These are phyloP conservation scores for Neuroterus valhalla DNA, from an alignment of 1,140 invertebrate species.

Conservation along the genomic window DNA sequence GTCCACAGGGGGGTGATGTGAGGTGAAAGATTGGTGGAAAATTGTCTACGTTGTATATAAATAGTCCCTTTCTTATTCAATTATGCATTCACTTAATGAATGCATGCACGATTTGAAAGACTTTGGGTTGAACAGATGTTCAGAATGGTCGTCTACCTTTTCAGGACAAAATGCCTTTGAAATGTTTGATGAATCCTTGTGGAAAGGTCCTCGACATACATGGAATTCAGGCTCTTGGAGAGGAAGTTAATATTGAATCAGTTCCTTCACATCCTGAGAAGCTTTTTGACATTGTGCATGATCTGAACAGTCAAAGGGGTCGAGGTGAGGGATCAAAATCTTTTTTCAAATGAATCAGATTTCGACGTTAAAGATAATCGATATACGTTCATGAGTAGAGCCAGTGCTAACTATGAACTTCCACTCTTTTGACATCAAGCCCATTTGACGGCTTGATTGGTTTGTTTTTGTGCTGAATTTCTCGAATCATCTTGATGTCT, in stretches of 20 bases:
- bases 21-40: too few species aligned
- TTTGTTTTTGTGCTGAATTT: too few species aligned
- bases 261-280: conserved; percentile 73
- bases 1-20: too few species aligned
- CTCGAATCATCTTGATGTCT: too few species aligned
- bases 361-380: background rate
- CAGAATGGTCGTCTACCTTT: conserved; percentile 26
- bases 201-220: conserved; percentile 85
- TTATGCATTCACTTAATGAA: conserved; percentile 7
- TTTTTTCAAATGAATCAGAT: conserved; percentile 17
- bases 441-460: too few species aligned
- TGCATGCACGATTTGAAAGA: background rate
- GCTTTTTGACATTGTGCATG: conserved; percentile 82
- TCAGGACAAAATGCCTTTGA: conserved; percentile 80
- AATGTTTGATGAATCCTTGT: conserved; percentile 87
- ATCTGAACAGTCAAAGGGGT: conserved; percentile 85
- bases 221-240: conserved; percentile 78
- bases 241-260: conserved; percentile 81
- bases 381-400: too few species aligned
- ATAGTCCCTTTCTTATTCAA: conserved; percentile 34
- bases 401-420: too few species aligned
- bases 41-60: too few species aligned
- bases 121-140: conserved; percentile 14
- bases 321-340: conserved; percentile 76
- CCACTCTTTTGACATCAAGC: too few species aligned